Conservation (phyloP, 2,888 invertebrate species). For the Plutella xylostella region DNA sequence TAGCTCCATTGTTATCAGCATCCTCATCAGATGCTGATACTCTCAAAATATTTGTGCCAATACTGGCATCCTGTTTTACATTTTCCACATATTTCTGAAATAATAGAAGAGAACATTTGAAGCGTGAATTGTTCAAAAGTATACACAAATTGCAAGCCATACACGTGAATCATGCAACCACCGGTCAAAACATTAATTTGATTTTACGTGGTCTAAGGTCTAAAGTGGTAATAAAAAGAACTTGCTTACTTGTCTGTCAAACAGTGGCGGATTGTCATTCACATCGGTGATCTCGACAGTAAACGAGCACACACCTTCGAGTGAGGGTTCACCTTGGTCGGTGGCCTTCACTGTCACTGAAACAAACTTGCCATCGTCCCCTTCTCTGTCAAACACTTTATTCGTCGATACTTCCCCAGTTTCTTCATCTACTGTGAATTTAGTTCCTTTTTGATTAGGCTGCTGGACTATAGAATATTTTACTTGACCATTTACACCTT, state of each 20-base stretch:
- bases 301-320: slow-evolving; percentile 98
- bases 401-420: slow-evolving; percentile 95
- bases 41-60: slow-evolving; percentile 92
- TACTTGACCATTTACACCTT: slow-evolving; percentile 95
- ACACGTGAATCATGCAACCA: slow-evolving; percentile 2
- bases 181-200: background rate
- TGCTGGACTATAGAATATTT: slow-evolving; percentile 98
- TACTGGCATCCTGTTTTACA: slow-evolving; percentile 96
- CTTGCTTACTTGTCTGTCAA: slow-evolving; percentile 88
- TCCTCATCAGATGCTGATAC: slow-evolving; percentile 98
- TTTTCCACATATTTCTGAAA: slow-evolving; percentile 96
- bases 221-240: background rate
- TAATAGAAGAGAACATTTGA: slow-evolving; percentile 22
- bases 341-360: slow-evolving; percentile 98
- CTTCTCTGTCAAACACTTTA: slow-evolving; percentile 96
- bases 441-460: slow-evolving; percentile 93
- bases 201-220: slow-evolving; percentile 1
- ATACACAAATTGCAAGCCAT: background rate
- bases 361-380: slow-evolving; percentile 96
- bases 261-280: slow-evolving; percentile 96
- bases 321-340: slow-evolving; percentile 97
- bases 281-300: slow-evolving; percentile 98
- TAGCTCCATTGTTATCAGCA: slow-evolving; percentile 96
- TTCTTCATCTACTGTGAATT: slow-evolving; percentile 95
- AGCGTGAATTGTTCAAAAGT: slow-evolving; percentile 3